Percentiles rank a stretch among this genome's conserved stretches.
These are phyloP conservation scores for Eublepharis macularius DNA, from an alignment of 2,113 vertebrate species.

Conservation along the genomic window DNA sequence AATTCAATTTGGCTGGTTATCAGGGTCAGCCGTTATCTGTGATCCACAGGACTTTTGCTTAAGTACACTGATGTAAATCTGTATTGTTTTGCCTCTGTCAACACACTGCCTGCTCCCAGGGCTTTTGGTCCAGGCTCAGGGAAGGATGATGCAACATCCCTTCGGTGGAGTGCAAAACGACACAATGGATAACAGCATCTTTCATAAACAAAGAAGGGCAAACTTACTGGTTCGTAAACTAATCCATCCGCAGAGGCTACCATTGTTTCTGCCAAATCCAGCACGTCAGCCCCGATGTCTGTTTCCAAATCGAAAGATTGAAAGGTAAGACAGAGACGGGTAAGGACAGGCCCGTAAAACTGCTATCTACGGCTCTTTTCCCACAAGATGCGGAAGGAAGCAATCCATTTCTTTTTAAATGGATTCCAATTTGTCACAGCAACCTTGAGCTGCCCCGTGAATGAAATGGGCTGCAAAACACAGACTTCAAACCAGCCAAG, in stretches of 20 bases:
- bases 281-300: conserved; percentile 96
- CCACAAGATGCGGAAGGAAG: background rate
- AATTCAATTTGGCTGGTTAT: no score
- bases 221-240: conserved; percentile 92
- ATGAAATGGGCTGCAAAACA: background rate
- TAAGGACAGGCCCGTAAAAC: conserved; percentile 10
- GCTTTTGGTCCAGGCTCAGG: background rate
- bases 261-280: conserved; percentile 98
- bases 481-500: background rate
- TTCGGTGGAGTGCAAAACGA: rapidly evolving
- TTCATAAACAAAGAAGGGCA: conserved; percentile 27
- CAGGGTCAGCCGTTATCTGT: no score
- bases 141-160: background rate
- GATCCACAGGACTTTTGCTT: no score
- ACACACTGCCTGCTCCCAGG: background rate
- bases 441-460: background rate
- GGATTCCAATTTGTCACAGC: background rate
- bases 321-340: background rate
- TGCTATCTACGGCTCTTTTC: background rate
- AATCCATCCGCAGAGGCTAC: conserved; percentile 91
- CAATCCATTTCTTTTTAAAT: background rate
- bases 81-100: background rate
- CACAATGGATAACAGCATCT: background rate
- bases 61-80: no score
- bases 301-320: conserved; percentile 35